Evolutionary conservation across 2,888 invertebrate species (phyloP).

Genomic region (Aproaerema taeniolella): DNA sequence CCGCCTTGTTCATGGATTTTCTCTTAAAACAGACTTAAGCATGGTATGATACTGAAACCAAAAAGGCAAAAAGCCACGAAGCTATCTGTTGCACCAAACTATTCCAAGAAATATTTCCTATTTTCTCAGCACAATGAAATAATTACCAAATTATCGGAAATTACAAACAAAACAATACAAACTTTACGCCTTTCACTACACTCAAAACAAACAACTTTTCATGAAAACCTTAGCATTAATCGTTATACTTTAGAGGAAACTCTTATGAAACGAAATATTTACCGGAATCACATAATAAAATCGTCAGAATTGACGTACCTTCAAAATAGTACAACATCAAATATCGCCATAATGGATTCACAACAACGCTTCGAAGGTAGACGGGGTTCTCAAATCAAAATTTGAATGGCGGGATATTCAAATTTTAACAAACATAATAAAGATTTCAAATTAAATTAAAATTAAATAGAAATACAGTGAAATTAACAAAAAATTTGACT

Average conservation of each 20-base stretch:
- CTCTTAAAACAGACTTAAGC: constrained; percentile 36
- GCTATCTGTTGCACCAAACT: no score
- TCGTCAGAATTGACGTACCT: constrained; percentile 77
- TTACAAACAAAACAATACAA: constrained; percentile 77
- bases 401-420: constrained; percentile 40
- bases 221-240: no score
- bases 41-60: constrained; percentile 19
- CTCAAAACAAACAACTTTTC: constrained; percentile 38
- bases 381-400: constrained; percentile 68
- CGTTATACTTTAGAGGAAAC: no score
- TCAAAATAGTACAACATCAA: constrained; percentile 77
- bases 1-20: constrained; percentile 44
- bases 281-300: constrained; percentile 68
- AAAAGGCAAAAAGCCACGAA: constrained; percentile 22
- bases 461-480: no score
- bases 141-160: constrained; percentile 65
- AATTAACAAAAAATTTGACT: no score
- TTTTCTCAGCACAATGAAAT: constrained; percentile 54
- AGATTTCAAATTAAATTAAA: no score
- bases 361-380: constrained; percentile 82
- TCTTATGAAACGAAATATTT: no score
- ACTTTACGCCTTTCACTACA: constrained; percentile 58
- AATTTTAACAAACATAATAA: constrained; percentile 1
- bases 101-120: constrained; percentile 34
- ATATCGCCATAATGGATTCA: constrained; percentile 84